These are phyloP conservation scores for Escarpia spicata DNA, from an alignment of 2,888 invertebrate species.

Conservation along the genomic window DNA sequence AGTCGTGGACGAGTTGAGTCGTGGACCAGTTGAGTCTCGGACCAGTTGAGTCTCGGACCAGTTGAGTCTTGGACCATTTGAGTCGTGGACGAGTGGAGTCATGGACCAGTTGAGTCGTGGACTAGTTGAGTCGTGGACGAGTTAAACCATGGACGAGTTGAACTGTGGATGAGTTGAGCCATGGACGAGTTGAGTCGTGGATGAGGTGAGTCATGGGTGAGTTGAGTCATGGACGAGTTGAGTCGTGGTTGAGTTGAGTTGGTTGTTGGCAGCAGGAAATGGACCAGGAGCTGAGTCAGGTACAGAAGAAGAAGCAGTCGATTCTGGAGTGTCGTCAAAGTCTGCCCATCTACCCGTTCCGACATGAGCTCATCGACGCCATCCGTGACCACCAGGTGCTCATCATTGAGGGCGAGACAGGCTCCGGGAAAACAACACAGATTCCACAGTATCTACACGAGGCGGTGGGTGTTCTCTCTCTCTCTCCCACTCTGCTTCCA, in stretches of 20 bases:
- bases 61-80: too few relatives aligned
- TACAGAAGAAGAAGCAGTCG: constrained; percentile 71
- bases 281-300: constrained; percentile 48
- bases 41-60: too few relatives aligned
- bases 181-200: too few relatives aligned
- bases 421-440: constrained; percentile 72
- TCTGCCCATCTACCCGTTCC: constrained; percentile 93
- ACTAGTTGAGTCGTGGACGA: too few relatives aligned
- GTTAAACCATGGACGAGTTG: too few relatives aligned
- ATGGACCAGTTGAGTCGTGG: too few relatives aligned
- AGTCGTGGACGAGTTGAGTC: too few relatives aligned
- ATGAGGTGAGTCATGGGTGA: too few relatives aligned
- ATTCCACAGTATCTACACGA: constrained; percentile 71
- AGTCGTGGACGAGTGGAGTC: too few relatives aligned
- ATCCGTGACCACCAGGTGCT: constrained; percentile 79
- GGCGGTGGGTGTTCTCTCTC: constrained; percentile 63
- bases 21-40: too few relatives aligned
- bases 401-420: constrained; percentile 91
- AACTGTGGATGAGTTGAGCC: too few relatives aligned
- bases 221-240: too few relatives aligned
- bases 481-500: background rate
- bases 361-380: constrained; percentile 87
- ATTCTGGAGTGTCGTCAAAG: constrained; percentile 92
- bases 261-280: background rate
- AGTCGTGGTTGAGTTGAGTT: background rate